These are phyloP conservation scores for Bucco capensis DNA, from an alignment of 2,113 vertebrate genomes.

Conservation along the genomic window DNA sequence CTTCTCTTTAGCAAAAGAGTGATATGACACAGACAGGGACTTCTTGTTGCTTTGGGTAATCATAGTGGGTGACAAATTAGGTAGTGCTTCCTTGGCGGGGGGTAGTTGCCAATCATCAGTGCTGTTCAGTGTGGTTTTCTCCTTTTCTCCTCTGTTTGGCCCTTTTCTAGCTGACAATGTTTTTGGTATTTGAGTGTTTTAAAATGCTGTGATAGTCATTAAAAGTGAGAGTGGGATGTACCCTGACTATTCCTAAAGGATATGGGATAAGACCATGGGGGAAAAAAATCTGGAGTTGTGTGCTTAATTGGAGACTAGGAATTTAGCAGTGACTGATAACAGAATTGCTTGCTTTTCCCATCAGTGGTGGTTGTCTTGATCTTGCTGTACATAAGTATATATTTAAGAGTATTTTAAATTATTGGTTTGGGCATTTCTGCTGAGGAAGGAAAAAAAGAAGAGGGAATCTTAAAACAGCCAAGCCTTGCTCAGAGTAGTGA, in stretches of 20 bases:
- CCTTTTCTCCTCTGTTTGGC: background rate
- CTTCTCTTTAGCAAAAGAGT: background rate
- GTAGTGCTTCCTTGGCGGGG: background rate
- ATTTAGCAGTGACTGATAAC: background rate
- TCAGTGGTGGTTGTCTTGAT: background rate
- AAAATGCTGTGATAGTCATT: background rate
- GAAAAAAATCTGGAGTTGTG: background rate
- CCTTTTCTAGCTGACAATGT: background rate
- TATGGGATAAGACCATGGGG: fast-evolving
- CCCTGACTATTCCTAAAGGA: background rate
- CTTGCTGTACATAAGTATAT: background rate
- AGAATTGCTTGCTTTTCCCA: background rate
- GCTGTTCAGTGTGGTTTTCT: background rate
- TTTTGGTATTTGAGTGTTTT: background rate
- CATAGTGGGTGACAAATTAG: background rate
- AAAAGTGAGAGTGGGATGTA: background rate
- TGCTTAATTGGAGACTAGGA: background rate
- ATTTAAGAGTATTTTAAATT: background rate
- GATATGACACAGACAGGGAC: background rate
- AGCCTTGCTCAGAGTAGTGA: background rate
- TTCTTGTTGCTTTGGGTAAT: background rate
- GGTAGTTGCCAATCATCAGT: background rate
- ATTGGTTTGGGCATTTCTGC: background rate
- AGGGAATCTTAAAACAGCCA: background rate
- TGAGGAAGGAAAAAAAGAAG: background rate